Evolutionary conservation across 1,140 invertebrate genomes (phyloP).

Genomic region (Drosophila kurseongensis): DNA sequence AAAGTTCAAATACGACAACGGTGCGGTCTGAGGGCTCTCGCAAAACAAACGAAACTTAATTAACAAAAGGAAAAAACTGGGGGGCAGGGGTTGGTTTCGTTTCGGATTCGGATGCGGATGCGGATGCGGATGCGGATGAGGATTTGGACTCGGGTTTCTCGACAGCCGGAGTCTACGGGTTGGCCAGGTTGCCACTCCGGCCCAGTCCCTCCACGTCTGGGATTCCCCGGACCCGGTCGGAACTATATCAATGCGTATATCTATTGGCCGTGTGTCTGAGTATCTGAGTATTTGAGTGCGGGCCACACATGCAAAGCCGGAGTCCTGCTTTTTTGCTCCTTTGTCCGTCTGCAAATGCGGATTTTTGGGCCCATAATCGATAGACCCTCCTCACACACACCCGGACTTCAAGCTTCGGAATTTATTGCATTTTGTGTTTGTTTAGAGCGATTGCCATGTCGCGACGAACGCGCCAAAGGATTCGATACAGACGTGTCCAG

Average conservation of each 20-base stretch:
- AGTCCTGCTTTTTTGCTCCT: conserved; percentile 18
- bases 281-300: conserved; percentile 4
- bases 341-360: conserved; percentile 48
- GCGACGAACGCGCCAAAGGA: conserved; percentile 40
- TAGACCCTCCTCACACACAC: conserved; percentile 29
- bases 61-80: conserved; percentile 52
- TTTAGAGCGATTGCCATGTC: conserved; percentile 74
- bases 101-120: conserved; percentile 8
- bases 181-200: conserved; percentile 32
- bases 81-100: conserved; percentile 7
- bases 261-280: conserved; percentile 51
- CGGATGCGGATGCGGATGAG: background rate
- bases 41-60: conserved; percentile 68
- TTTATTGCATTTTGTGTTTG: conserved; percentile 82
- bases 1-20: conserved; percentile 53
- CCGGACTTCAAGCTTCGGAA: conserved; percentile 20
- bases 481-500: conserved; percentile 47
- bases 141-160: conserved; percentile 11
- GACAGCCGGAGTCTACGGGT: conserved; percentile 24
- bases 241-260: conserved; percentile 80
- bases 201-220: conserved; percentile 41
- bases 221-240: conserved; percentile 25
- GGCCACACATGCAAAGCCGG: conserved; percentile 28
- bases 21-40: conserved; percentile 51
- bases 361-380: conserved; percentile 72